Base-by-base conservation (phyloP, 2,113 vertebrate species). In the Heterochromis multidens region DNA sequence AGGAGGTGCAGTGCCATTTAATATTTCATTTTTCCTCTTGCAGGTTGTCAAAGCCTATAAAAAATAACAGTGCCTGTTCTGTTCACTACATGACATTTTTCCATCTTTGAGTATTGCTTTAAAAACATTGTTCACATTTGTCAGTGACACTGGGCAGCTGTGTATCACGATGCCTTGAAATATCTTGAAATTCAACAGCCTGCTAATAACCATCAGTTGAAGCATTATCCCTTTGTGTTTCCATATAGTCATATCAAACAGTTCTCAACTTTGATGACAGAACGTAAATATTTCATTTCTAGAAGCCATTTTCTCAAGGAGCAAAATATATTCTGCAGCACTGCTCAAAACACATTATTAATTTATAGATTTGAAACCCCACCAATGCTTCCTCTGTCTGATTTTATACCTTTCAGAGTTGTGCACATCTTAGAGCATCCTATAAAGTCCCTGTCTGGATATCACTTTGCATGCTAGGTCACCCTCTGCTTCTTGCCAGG, bases 271-370 rank as follows among this genome's bases (percentile, higher is more conserved):
- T 82, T 58, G 67, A 88, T 74, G 92, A 95, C 91, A 94, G 88
- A 94, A 95, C 83, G 92, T 95, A 95, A 96, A 96, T 96, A 95
- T 96, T 96, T 95, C 13, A 96, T 96, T 94, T 92, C 80, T 81
- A 87, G 83, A 81, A 93, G 87, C 84, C 79, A 43, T 83, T 90
- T 93, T 94, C 87, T 92, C 83, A 85, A 89, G 91, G 77, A 91
- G 92, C 83, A 80, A 91, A 93, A 90, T 92, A 88, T 87, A 88
- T 94, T 90, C 91, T 72, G 87, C 93, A 87, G 84, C 84, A 90
- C 88, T 89, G 90, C 93, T 95, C 93, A 85, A 93, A 94, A 93
- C 92, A 87, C 93, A 96, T 96, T 93, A 96, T 95, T 96, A 93
- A 95, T 96, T 94, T 95, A 96, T 94, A 80, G 88, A 86, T 85